phyloP scores from a whole-genome alignment of 2,888 invertebrate genomes.

The Drosophila maculinotata region DNA sequence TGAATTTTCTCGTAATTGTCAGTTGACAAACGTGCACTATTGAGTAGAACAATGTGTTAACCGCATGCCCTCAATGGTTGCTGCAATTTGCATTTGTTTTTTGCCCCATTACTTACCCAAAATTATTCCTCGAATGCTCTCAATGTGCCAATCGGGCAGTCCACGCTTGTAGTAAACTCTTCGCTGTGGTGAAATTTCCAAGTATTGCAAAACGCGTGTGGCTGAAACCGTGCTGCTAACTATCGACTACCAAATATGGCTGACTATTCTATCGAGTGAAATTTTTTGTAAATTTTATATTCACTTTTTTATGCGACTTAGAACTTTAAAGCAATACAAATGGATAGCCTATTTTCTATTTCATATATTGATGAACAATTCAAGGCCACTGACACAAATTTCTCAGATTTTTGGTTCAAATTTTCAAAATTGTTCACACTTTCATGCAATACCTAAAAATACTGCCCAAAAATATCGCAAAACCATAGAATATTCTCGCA shows the following conservation, averaged over 20 bases:
- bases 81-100: not conserved
- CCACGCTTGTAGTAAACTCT: slow-evolving; percentile 54
- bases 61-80: not conserved
- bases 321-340: too few species aligned
- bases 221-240: not conserved
- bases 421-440: slow-evolving; percentile 24
- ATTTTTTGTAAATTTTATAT: too few species aligned
- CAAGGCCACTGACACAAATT: not conserved
- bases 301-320: too few species aligned
- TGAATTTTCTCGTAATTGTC: slow-evolving; percentile 5
- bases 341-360: too few species aligned
- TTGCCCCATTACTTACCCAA: slow-evolving; percentile 27
- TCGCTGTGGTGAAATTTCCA: slow-evolving; percentile 19
- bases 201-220: slow-evolving; percentile 33
- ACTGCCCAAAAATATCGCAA: too few species aligned
- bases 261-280: too few species aligned
- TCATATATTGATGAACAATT: not conserved
- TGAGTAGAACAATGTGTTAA: not conserved
- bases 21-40: slow-evolving; percentile 17
- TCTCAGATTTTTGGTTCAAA: slow-evolving; percentile 11
- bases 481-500: slow-evolving; percentile 4
- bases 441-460: not conserved
- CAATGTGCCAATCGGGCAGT: slow-evolving; percentile 26
- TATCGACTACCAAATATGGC: slow-evolving; percentile 29
- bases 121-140: slow-evolving; percentile 25